Conservation (phyloP, 2,888 invertebrate genomes). For the Operophtera brumata region DNA sequence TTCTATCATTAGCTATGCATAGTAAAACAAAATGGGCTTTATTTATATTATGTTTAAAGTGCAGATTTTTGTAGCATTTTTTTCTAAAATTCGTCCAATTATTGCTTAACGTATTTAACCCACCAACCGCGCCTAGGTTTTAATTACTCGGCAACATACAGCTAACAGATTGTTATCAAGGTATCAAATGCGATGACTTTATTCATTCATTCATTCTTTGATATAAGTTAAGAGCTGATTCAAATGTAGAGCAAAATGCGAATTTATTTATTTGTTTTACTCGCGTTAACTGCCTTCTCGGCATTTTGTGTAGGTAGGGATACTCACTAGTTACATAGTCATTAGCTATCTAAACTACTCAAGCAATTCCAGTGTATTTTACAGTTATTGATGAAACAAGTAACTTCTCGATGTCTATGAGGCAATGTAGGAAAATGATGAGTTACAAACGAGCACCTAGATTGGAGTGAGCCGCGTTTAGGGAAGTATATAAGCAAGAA, state of each 20-base stretch:
- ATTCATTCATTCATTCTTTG: slow-evolving; percentile 31
- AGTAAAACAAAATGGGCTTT: not conserved
- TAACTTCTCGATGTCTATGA: no score
- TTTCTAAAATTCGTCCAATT: not conserved
- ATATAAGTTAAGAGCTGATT: slow-evolving; percentile 23
- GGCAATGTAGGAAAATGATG: no score
- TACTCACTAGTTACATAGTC: no score
- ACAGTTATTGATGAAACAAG: no score
- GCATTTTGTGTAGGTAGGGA: no score
- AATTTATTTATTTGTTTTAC: not conserved
- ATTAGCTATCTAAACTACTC: no score
- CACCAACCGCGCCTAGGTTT: slow-evolving; percentile 21
- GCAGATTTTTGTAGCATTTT: not conserved
- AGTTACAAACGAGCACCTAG: no score
- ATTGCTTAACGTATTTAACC: slow-evolving; percentile 11
- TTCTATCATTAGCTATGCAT: not conserved
- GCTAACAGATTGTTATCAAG: slow-evolving; percentile 24
- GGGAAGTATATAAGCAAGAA: no score
- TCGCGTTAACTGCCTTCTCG: not conserved
- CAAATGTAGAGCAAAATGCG: slow-evolving; percentile 11
- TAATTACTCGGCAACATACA: slow-evolving; percentile 25
- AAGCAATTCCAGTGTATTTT: no score
- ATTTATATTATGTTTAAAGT: not conserved
- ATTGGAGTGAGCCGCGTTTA: no score
- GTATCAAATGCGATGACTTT: slow-evolving; percentile 39